Conservation (phyloP, 2,113 vertebrate species). For the Semnopithecus entellus region DNA sequence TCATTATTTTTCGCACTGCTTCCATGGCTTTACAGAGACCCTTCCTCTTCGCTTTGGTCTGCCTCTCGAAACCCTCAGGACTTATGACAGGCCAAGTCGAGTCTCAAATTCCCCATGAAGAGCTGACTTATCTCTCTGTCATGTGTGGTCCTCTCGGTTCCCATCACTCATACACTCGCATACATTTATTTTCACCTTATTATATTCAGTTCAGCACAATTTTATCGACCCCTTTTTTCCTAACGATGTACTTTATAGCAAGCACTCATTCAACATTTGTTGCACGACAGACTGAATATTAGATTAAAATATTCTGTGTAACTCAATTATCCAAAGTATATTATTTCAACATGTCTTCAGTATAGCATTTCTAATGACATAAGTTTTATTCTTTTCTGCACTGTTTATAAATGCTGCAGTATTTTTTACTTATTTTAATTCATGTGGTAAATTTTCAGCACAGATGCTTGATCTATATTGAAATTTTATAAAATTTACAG, state of each 20-base stretch:
- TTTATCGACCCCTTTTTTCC: neutral
- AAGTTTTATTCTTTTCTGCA: neutral
- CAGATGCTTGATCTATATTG: neutral
- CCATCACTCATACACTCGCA: neutral
- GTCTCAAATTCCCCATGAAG: neutral
- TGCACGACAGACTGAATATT: neutral
- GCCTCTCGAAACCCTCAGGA: neutral
- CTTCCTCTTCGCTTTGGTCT: neutral
- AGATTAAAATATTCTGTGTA: neutral
- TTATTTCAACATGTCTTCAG: neutral
- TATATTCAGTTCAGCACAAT: neutral
- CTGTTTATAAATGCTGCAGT: neutral
- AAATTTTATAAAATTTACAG: neutral
- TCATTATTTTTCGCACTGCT: neutral
- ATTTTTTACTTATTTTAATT: neutral
- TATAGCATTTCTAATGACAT: neutral
- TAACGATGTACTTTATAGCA: neutral
- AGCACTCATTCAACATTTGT: neutral
- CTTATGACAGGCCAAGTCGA: neutral
- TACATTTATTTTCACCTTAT: neutral
- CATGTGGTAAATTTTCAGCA: neutral
- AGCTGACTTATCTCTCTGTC: neutral
- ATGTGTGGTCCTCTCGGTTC: fast-evolving
- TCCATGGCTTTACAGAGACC: neutral
- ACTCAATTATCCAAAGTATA: neutral